Percentiles rank a stretch among this genome's conserved stretches.
These are phyloP conservation scores for Tenthredo scrophulariae DNA, from an alignment of 2,888 invertebrate species.

Conservation along the genomic window DNA sequence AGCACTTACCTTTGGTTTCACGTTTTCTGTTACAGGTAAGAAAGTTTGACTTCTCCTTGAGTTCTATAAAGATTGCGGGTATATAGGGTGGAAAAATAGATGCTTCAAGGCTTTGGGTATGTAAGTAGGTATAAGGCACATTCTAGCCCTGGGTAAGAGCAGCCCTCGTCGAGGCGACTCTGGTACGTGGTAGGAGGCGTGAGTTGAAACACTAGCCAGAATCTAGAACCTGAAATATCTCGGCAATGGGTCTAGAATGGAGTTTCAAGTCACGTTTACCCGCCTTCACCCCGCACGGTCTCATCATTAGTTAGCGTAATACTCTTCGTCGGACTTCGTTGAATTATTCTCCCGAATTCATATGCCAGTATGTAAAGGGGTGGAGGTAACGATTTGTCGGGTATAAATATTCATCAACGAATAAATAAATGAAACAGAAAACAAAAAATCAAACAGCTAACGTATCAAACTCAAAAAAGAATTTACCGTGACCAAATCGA, in stretches of 20 bases:
- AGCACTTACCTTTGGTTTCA: background rate
- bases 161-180: background rate
- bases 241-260: conserved; percentile 32
- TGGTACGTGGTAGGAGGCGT: background rate
- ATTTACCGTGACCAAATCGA: background rate
- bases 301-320: conserved; percentile 38
- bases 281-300: conserved; percentile 5
- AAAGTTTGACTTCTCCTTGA: conserved; percentile 6
- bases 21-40: conserved; percentile 30
- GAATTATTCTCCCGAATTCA: background rate
- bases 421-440: background rate
- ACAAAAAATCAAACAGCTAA: background rate
- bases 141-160: background rate
- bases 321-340: conserved; percentile 29
- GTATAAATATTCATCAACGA: background rate
- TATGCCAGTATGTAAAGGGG: background rate
- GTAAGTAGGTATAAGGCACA: conserved; percentile 30
- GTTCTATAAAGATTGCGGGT: background rate
- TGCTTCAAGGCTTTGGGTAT: conserved; percentile 13
- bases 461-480: background rate
- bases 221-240: conserved; percentile 27
- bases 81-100: background rate
- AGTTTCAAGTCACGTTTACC: conserved; percentile 42
- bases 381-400: background rate
- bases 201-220: conserved; percentile 11